Base-by-base conservation (phyloP, 2,113 vertebrate genomes). In the Clupea harengus region DNA sequence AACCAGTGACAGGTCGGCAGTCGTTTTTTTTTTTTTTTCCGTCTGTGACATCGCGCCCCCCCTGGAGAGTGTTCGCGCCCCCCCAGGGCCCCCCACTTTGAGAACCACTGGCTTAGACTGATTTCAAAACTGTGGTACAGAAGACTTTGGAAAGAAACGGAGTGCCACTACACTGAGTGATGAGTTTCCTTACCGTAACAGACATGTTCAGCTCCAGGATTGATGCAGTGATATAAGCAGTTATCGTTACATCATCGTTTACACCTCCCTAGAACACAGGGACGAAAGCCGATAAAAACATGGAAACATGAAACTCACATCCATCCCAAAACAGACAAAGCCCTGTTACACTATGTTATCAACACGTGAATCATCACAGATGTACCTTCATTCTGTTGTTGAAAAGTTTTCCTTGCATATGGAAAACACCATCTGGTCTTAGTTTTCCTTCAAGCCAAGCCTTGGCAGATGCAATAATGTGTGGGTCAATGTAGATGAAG, bases 381-480 rank as follows among this genome's bases (percentile, higher is more conserved):
- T 20, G 18, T 57, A 96, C 96, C 94, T 95, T 94, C 89, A 96
- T 91, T 80, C 89, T 91, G 64, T 96, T 95, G 91, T 95, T 91
- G 85, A 95, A 95, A 28, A 96, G 92, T 25, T 91, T 88, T 11
- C 96, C 95, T 6, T 87, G 91, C 0, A 32, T 88, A 82, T 85
- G 6, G 85, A 96, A 96, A 88, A 95, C 95, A 87, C 96, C 96
- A 0, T 93, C 94, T 0, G 85, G 47, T 28, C 87, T 90, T 88
- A 96, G 96, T 28, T 89, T 93, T 0, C 25, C 17, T 1, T 90
- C 45, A 5, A 97, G 90, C 95, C 95, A 96, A 15, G 1, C 7
- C 32, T 92, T 84, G 10, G 95, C 87, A 0, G 85, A 28, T 1
- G 18, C 0, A 5, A 95, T 89, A 0, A 90, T 88, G 0, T 2